phyloP scores from a whole-genome alignment of 2,113 vertebrate species.

The Stegastes partitus region DNA sequence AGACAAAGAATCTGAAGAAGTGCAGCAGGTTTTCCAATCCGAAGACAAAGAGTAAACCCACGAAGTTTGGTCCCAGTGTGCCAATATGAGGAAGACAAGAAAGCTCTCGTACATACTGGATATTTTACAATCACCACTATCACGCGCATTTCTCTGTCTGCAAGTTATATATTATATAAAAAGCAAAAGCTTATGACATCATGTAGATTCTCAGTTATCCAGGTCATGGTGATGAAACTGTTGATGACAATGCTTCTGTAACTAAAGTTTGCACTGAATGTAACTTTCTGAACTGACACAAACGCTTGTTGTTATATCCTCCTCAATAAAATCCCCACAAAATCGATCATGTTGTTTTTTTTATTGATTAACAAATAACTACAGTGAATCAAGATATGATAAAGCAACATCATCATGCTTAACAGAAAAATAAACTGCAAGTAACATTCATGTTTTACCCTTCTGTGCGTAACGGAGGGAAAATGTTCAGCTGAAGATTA shows the following conservation, averaged over 20 bases:
- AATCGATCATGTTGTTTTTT: constrained; percentile 15
- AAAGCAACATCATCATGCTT: not conserved
- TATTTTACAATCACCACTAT: not conserved
- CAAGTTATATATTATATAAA: not conserved
- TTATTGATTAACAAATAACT: constrained; percentile 41
- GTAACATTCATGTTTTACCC: not conserved
- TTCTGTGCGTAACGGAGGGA: not conserved
- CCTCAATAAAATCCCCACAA: constrained; percentile 37
- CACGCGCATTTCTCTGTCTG: constrained; percentile 13
- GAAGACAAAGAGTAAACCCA: not conserved
- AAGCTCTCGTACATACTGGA: not conserved
- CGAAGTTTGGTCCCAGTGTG: not conserved
- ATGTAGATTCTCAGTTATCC: too few relatives aligned
- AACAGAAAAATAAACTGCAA: not conserved
- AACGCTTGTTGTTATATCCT: not conserved
- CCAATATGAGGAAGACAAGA: constrained; percentile 47
- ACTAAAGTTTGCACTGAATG: not conserved
- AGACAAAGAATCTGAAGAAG: not conserved
- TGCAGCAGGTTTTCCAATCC: not conserved
- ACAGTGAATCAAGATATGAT: not conserved
- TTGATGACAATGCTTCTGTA: not conserved
- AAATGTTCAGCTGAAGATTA: too few relatives aligned
- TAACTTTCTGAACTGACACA: constrained; percentile 2
- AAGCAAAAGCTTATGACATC: not conserved
- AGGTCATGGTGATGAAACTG: too few relatives aligned